A percentile compares a stretch with the other conserved stretches of the same genome.
phyloP scores from a whole-genome alignment of 2,797 vertebrate genomes.

The Cossypha caffra region DNA sequence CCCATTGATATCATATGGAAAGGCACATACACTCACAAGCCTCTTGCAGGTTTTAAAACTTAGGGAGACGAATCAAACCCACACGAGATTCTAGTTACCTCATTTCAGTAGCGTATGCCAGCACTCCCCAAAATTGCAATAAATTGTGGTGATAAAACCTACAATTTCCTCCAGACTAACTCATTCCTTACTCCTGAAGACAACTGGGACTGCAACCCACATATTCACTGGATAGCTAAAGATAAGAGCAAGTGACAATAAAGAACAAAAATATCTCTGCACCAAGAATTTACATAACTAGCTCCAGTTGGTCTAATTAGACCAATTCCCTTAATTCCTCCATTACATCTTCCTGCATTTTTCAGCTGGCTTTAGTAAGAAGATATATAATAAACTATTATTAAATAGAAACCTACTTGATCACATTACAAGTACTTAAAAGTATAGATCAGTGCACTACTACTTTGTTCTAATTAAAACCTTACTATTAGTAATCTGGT shows the following conservation, averaged over 20 bases:
- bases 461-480: neutral
- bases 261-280: neutral
- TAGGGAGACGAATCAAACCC: neutral
- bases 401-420: neutral
- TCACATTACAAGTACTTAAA: neutral
- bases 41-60: neutral
- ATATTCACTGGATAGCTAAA: neutral
- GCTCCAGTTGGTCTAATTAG: neutral
- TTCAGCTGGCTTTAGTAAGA: neutral
- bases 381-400: neutral
- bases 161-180: neutral
- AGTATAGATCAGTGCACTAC: neutral
- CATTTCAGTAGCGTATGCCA: neutral
- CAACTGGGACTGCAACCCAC: neutral
- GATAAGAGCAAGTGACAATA: neutral
- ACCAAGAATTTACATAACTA: conserved; percentile 29
- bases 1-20: neutral
- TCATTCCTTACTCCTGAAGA: neutral
- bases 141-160: neutral
- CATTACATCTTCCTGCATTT: neutral
- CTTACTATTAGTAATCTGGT: neutral
- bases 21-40: neutral
- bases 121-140: neutral
- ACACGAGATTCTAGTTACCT: neutral
- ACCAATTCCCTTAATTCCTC: neutral